Base-by-base conservation (phyloP, 1,140 invertebrate genomes). In the Antheraea pernyi region DNA sequence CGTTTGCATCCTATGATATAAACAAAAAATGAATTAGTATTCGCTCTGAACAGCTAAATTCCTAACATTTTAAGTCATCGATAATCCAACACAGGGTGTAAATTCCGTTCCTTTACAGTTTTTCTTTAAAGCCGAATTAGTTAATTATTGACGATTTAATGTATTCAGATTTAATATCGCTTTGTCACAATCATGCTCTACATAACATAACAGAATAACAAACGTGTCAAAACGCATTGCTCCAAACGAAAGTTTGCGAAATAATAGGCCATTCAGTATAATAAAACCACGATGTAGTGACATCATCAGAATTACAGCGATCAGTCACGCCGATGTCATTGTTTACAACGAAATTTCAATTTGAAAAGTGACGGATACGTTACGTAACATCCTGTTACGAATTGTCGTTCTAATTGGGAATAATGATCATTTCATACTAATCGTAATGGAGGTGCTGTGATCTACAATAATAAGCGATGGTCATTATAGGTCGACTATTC, bases 321-420 rank as follows among this genome's bases (percentile, higher is more conserved):
- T 67, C 42, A 64, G 70, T 71, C 70, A 71, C 60, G 70, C 70
- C 19, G 46, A 42, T n/a, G 60, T 48, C 63, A 67, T 67, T 71
- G 65, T 71, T 71, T 62, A 71, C 70, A 67, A 46, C 53, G 59
- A 63, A 62, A 71, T 71, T 67, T 65, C 59, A 22, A 67, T 67
- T 67, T 64, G 65, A 66, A 71, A 39, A 9, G 5, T 9, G 37
- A 39, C 37, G 5, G 67, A 67, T 65, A n/a, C 53, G 11, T 48
- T 48, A 48, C 46, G 46, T 13, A 7, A 48, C 3, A 48, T 11
- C 7, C 7, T 3, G 13, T 48, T 10, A 48, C 7, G 46, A 48
- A 48, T 13, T 48, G 11, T 48, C 46, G 11, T n/a, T n/a, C 46
- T 6, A 48, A 11, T 48, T 48, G 46, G 11, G 46, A 48, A 48